Evolutionary conservation across 2,888 invertebrate genomes (phyloP).

Genomic region (Cosmopolites sordidus): DNA sequence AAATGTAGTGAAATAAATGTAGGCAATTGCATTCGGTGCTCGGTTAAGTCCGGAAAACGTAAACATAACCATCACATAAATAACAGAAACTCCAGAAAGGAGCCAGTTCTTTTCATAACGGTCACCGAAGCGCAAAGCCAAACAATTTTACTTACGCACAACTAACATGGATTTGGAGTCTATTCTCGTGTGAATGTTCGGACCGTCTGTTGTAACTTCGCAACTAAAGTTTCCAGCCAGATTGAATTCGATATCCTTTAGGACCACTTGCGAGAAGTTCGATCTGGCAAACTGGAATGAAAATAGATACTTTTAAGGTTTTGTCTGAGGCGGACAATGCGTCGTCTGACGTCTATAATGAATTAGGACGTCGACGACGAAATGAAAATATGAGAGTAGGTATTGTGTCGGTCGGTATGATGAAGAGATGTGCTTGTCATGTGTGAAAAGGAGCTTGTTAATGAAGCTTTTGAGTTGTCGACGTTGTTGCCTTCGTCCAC

Average conservation of each 20-base stretch:
- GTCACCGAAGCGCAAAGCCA: background rate
- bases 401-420: constrained; percentile 8
- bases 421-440: constrained; percentile 7
- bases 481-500: too few relatives aligned
- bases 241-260: constrained; percentile 64
- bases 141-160: constrained; percentile 60
- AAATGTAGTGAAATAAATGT: too few relatives aligned
- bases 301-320: constrained; percentile 18
- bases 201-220: constrained; percentile 69
- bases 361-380: too few relatives aligned
- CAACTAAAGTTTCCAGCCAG: constrained; percentile 75
- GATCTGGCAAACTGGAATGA: constrained; percentile 61
- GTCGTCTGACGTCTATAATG: background rate
- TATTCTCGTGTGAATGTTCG: constrained; percentile 64
- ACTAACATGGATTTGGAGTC: constrained; percentile 65
- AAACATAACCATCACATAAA: too few relatives aligned
- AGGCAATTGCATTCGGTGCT: too few relatives aligned
- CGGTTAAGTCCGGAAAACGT: too few relatives aligned
- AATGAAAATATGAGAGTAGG: too few relatives aligned
- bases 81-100: background rate
- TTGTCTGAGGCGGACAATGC: background rate
- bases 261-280: constrained; percentile 69
- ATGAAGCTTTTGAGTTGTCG: too few relatives aligned
- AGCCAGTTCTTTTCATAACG: background rate
- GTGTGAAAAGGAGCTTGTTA: too few relatives aligned